Base-by-base conservation (phyloP, 1,140 invertebrate genomes). In the Rhagoletis pomonella region DNA sequence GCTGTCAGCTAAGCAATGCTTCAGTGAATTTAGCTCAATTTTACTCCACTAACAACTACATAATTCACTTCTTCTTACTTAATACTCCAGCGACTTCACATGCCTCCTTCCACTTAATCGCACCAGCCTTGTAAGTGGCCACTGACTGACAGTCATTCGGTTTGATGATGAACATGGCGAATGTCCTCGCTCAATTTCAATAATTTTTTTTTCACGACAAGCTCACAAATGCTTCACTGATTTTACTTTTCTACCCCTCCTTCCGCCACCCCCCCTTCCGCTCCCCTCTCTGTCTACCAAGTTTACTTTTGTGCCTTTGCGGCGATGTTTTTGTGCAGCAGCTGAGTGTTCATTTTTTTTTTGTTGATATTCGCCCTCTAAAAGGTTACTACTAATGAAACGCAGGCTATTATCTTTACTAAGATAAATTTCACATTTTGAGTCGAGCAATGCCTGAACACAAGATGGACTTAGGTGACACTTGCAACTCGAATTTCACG, bases 381-480 rank as follows among this genome's bases (percentile, higher is more conserved):
- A 29, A 62, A 62, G 50, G 60, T 55, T 55, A 67, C n/a, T 67
- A 67, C 17, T 81, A 81, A 81, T 81, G 73, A 81, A 81, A 81
- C 47, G 73, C 73, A 58, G 73, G 42, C 73, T 55, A 81, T 58
- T 81, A 55, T 81, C 73, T 44, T 55, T 81, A 19, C 47, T 3
- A 58, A 81, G 44, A 81, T 81, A 81, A 81, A 55, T 81, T 81
- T 47, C n/a, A 81, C 73, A 55, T 81, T 81, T 81, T 29, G 47
- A 19, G 73, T 81, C 47, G 5, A 5, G 42, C 47, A 55, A 3
- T n/a, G 19, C 44, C 73, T 81, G 73, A 55, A 44, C 69, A 12
- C 69, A 77, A 77, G 6, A 50, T 77, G 65, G 65, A 19, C 39
- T 50, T 50, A 50, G 69, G 17, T 81, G 73, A 58, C 73, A 81